Evolutionary conservation across 2,888 invertebrate genomes (phyloP), one percentile per base, ranked within the genome.

Genomic region (Harmothoe impar): DNA sequence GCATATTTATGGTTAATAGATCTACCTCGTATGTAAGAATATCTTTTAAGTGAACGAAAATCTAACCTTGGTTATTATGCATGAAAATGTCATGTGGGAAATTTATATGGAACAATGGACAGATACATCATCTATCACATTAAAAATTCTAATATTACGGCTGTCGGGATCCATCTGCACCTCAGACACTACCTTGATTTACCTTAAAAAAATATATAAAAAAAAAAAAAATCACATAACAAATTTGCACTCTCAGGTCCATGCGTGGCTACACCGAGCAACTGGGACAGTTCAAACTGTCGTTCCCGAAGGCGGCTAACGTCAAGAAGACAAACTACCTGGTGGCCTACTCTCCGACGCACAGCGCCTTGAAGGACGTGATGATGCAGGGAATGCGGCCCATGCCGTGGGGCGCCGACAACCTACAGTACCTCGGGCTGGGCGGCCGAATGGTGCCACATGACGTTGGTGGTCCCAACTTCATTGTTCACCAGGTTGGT

Each of bases 241-340:
- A n/a, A n/a, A n/a, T n/a, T n/a, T n/a, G n/a, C n/a, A n/a, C 62
- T 15, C 62, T 15, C 20, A 62, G 62, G n/a, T 62, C 3, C 62
- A 20, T 62, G 20, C 5, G 97, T 91, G 99, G 99, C 0, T 97
- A 97, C 94, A 98, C 98, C 0, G 97, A 97, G 5, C 97, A 97
- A 3, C 96, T 99, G 12, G 98, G 98, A 43, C 97, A 97, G 93
- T 99, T 98, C 94, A 97, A 97, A 68, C 95, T 97, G 78, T 96
- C 96, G 93, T 96, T 97, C 92, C 96, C 95, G 29, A n/a, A 54
- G 72, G 62, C 88, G 17, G 68, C 92, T 92, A 33, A 91, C 91
- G 29, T 91, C 89, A 81, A 92, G 91, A 56, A 94, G 92, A 81
- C 90, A 20, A 91, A 94, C 92, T 94, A 95, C 91, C 93, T 96